phyloP scores from a whole-genome alignment of 2,888 invertebrate genomes.

The Argyresthia albistria region DNA sequence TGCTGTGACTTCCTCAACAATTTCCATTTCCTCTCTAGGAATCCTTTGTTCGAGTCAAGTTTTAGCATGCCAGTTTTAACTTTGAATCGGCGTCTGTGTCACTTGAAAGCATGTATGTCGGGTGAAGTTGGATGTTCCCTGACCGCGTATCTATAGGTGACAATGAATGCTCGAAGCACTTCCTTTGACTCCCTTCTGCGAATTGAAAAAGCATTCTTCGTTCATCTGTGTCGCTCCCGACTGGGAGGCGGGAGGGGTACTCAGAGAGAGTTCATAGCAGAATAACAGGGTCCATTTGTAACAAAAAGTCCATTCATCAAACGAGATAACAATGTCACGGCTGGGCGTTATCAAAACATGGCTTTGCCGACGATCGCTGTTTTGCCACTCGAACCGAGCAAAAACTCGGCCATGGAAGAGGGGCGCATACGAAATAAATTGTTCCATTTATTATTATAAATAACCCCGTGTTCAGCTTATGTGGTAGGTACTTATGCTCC shows the following conservation, averaged over 20 bases:
- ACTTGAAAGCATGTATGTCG: slow-evolving; percentile 19
- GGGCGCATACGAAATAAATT: slow-evolving; percentile 40
- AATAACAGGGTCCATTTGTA: slow-evolving; percentile 62
- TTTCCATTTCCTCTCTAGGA: slow-evolving; percentile 50
- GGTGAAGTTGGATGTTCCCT: slow-evolving; percentile 19
- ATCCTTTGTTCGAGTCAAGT: slow-evolving; percentile 34
- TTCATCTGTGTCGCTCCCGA: no score
- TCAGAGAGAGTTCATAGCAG: slow-evolving; percentile 43
- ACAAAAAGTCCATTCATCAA: slow-evolving; percentile 68
- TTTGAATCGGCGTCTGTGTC: slow-evolving; percentile 30
- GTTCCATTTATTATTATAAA: slow-evolving; percentile 37
- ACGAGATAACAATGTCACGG: slow-evolving; percentile 62
- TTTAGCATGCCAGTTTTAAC: slow-evolving; percentile 38
- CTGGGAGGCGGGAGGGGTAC: slow-evolving; percentile 11
- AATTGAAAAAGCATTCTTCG: no score
- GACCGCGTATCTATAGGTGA: not conserved
- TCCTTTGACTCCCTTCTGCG: no score
- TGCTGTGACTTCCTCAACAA: slow-evolving; percentile 47
- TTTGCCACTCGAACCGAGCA: slow-evolving; percentile 39
- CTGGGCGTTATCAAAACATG: slow-evolving; percentile 59
- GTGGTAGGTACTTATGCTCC: slow-evolving; percentile 4
- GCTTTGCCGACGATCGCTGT: slow-evolving; percentile 59
- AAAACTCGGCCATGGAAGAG: slow-evolving; percentile 56
- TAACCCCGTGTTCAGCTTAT: slow-evolving; percentile 10
- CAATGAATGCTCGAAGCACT: not conserved